Evolutionary conservation across 2,888 invertebrate species (phyloP), one percentile per base, ranked within the genome.

Genomic region (Macaria liturata): DNA sequence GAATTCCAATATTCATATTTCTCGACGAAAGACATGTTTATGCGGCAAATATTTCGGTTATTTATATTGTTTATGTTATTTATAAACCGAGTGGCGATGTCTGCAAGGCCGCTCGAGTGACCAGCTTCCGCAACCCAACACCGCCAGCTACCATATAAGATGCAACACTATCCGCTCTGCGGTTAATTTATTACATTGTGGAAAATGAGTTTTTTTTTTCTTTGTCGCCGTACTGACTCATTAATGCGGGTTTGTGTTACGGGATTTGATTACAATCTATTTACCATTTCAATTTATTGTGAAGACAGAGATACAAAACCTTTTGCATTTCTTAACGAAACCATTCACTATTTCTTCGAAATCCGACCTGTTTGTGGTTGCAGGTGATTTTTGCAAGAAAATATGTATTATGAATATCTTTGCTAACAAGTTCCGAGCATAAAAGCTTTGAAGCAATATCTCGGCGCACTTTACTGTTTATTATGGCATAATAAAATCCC

Each of bases 61-160:
- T 46, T 20, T 20, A 20, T 20, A 52, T 34, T 45, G 39, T 53
- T 53, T 54, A 34, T 45, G 46, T 54, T 53, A 49, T 46, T 53
- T 51, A 54, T 58, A 47, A 71, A 74, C 75, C 81, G 78, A 68
- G 81, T 75, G 68, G 55, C 64, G n/a, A 31, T n/a, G 42, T 68
- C 57, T 60, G 67, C 83, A 85, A 86, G 87, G 86, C 78, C 79
- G 74, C 73, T 80, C 81, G 79, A 76, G 74, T 75, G 73, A 75
- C 74, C 71, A 70, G 76, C 83, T 84, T 88, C 88, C 85, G 86
- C 78, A 82, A 86, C 72, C 66, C 57, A 75, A 86, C 70, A 78
- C 80, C 69, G 55, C 9, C 44, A 56, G 60, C 55, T 69, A 71
- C 64, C 61, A 65, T 73, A 71, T 72, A 71, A 72, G 71, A 75